Conservation (phyloP, 2,888 invertebrate species). For the Acleris cristana region DNA sequence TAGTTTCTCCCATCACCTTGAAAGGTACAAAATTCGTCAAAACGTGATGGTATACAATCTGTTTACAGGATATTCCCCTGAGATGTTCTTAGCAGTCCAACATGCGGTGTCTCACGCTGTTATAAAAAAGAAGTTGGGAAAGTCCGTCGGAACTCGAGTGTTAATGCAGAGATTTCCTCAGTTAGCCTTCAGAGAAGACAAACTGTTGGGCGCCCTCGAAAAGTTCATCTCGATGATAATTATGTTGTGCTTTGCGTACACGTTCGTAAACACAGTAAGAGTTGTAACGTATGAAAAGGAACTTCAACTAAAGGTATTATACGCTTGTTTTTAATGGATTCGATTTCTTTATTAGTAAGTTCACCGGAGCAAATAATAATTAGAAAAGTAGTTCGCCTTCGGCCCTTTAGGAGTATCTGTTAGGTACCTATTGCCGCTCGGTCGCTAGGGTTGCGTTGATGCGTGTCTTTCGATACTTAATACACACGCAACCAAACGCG, state of each 20-base stretch:
- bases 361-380: background rate
- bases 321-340: background rate
- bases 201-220: constrained; percentile 87
- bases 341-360: background rate
- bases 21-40: too few relatives aligned
- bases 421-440: too few relatives aligned
- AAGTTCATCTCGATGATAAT: constrained; percentile 90
- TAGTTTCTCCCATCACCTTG: too few relatives aligned
- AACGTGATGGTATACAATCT: background rate
- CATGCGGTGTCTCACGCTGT: constrained; percentile 74
- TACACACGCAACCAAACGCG: too few relatives aligned
- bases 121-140: constrained; percentile 68
- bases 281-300: constrained; percentile 91
- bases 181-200: constrained; percentile 87
- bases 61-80: constrained; percentile 69
- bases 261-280: constrained; percentile 91
- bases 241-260: constrained; percentile 92
- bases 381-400: too few relatives aligned
- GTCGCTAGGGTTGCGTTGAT: too few relatives aligned
- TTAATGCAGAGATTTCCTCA: constrained; percentile 88
- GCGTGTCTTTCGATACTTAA: too few relatives aligned
- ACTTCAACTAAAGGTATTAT: constrained; percentile 87
- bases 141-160: constrained; percentile 67
- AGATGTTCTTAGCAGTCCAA: constrained; percentile 75
- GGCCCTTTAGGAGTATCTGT: too few relatives aligned